Evolutionary conservation across 2,113 vertebrate genomes (phyloP), one percentile per base, ranked within the genome.

Genomic region (Passer domesticus): DNA sequence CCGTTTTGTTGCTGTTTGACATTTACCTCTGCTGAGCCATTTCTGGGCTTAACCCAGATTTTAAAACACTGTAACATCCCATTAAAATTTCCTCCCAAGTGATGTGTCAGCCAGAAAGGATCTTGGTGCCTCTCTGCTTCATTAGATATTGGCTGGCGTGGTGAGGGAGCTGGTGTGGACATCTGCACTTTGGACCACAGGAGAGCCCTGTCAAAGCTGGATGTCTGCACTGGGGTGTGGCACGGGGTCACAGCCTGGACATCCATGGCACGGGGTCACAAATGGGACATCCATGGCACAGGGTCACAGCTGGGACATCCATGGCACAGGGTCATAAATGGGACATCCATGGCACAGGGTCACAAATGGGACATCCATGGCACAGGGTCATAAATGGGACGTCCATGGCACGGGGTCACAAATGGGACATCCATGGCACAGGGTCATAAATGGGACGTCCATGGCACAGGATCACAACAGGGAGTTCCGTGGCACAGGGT

Each of bases 1-100:
- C 66, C 3, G n/a, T 75, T 90, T 27, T 46, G 76, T 28, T 75
- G 47, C 75, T 69, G 69, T 37, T 50, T 77, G 49, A 19, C 9
- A 23, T 64, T 89, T 80, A 22, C 55, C 70, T 89, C 84, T 78
- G 70, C 83, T 68, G 58, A 25, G 39, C 22, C 22, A 5, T 90
- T 85, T 50, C 91, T 83, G 69, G 79, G 59, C 43, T 89, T 96
- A 93, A 94, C 96, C 87, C 73, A 92, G 70, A 95, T 93, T 94
- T 92, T 60, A 31, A 77, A 81, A 43, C 10, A 46, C n/a, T 58
- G 30, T 21, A 11, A 33, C 49, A 74, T 46, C 46, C 41, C 31
- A 62, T 47, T 43, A 33, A 41, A 35, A 62, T 74, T 87, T 77
- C 73, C 73, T 90, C 82, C 82, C 55, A 35, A 77, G 50, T 2